Percentiles rank a stretch among this genome's conserved stretches.
Conservation (phyloP, 2,797 vertebrate genomes). For the Ara ararauna region DNA sequence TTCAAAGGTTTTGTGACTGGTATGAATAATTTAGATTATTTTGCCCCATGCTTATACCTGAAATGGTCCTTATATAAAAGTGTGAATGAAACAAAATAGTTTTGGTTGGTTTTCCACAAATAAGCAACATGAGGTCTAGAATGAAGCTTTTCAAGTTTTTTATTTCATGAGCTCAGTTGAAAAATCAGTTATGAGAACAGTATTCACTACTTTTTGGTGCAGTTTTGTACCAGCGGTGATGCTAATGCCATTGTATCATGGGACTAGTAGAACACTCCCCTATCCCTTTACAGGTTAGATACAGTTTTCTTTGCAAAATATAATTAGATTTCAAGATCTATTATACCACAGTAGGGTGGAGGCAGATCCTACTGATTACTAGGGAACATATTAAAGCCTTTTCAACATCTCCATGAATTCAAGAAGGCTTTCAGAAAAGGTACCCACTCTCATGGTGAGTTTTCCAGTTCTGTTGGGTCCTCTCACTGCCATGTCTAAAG, state of each 20-base stretch:
- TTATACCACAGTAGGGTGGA: background rate
- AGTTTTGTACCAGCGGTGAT: background rate
- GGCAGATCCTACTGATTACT: background rate
- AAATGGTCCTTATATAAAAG: background rate
- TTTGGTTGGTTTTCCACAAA: background rate
- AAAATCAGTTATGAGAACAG: background rate
- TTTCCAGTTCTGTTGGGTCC: background rate
- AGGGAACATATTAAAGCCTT: background rate
- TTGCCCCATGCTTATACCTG: background rate
- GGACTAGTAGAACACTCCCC: background rate
- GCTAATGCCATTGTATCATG: background rate
- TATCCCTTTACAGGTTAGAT: background rate
- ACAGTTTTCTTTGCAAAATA: background rate
- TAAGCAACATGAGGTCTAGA: background rate
- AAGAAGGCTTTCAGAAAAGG: background rate
- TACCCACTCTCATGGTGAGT: fast-evolving
- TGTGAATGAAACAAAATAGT: background rate
- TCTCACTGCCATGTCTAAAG: background rate
- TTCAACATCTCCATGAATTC: background rate
- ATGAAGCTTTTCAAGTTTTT: background rate
- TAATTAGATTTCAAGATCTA: background rate
- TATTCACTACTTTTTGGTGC: background rate
- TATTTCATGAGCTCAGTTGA: background rate
- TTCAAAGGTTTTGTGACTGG: background rate
- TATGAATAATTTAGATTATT: background rate